Conservation (phyloP, 2,888 invertebrate species). For the Hololepta plana region DNA sequence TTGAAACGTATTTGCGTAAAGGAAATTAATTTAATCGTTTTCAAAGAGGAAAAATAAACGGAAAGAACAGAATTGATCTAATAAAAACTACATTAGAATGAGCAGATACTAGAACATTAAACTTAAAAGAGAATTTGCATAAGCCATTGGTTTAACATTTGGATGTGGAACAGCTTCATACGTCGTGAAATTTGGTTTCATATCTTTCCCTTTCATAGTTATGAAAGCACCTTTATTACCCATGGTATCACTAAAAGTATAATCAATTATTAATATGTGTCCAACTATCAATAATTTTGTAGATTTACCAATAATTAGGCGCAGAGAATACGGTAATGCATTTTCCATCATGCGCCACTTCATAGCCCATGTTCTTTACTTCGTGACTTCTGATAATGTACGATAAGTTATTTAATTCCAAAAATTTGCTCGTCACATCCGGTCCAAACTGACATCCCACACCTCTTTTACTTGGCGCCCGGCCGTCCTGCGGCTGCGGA, state of each 20-base stretch:
- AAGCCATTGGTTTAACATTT: slow-evolving; percentile 93
- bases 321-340: slow-evolving; percentile 99
- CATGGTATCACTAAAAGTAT: slow-evolving; percentile 80
- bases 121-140: slow-evolving; percentile 73
- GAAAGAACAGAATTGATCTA: too few species aligned
- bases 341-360: slow-evolving; percentile 83
- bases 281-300: not conserved
- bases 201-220: slow-evolving; percentile 77
- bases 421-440: slow-evolving; percentile 81
- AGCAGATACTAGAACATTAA: slow-evolving; percentile 47
- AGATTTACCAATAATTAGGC: slow-evolving; percentile 88
- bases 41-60: slow-evolving; percentile 8
- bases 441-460: slow-evolving; percentile 98
- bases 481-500: slow-evolving; percentile 77
- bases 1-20: too few species aligned
- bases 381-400: slow-evolving; percentile 95
- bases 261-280: slow-evolving; percentile 1
- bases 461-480: slow-evolving; percentile 88
- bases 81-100: slow-evolving; percentile 9
- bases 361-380: slow-evolving; percentile 93
- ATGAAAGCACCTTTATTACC: slow-evolving; percentile 98
- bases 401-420: slow-evolving; percentile 68
- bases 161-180: slow-evolving; percentile 96
- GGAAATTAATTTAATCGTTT: slow-evolving; percentile 8
- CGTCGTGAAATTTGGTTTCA: slow-evolving; percentile 77